Conservation (phyloP, 2,113 vertebrate genomes). For the Garra rufa region DNA sequence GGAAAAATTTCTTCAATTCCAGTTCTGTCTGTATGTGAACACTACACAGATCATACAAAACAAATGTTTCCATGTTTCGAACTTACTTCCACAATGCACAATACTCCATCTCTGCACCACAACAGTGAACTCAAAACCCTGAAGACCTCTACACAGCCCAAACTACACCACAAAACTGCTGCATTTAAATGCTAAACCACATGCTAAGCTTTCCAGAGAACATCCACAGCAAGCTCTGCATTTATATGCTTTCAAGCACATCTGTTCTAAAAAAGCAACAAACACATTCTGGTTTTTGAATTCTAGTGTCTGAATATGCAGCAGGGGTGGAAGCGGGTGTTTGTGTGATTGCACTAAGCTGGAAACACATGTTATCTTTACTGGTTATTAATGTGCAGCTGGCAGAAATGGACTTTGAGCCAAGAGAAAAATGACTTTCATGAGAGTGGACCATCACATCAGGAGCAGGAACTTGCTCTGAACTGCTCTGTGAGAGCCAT, state of each 20-base stretch:
- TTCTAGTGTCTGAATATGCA: conserved; percentile 10
- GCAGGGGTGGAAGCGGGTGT: not conserved
- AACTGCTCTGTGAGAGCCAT: not conserved
- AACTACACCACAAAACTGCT: not conserved
- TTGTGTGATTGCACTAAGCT: conserved; percentile 11
- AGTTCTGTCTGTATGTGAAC: no score
- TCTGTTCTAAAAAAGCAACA: not conserved
- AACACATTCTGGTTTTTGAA: not conserved
- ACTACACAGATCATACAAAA: not conserved
- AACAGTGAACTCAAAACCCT: not conserved
- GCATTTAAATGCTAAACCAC: not conserved
- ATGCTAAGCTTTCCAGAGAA: not conserved
- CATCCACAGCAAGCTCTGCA: not conserved
- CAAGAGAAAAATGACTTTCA: conserved; percentile 29
- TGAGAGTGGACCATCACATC: conserved; percentile 11
- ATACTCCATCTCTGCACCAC: not conserved
- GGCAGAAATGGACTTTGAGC: conserved; percentile 15
- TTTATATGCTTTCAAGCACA: not conserved
- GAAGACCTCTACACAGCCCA: not conserved
- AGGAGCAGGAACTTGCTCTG: conserved; percentile 15
- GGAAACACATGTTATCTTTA: conserved; percentile 29
- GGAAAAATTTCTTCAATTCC: not conserved
- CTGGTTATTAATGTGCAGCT: conserved; percentile 37
- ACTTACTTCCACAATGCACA: not conserved
- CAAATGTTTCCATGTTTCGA: not conserved